Conservation (phyloP, 64 coral and sea anemone genomes). For the Montipora capricornis region DNA sequence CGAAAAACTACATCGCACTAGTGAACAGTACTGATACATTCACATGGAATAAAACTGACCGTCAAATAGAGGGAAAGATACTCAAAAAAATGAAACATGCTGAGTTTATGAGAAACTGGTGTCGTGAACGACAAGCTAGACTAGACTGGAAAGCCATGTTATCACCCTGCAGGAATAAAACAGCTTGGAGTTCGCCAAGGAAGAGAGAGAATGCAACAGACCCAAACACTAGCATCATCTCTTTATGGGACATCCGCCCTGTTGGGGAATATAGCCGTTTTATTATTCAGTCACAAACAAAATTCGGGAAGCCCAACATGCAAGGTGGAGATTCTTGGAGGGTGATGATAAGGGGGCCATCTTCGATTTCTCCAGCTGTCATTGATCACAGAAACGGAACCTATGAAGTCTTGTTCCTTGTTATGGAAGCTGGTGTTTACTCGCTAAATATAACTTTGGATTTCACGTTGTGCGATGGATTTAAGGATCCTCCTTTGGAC, state of each 20-base stretch:
- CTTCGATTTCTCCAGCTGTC: conserved; percentile 47
- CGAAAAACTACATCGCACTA: background rate
- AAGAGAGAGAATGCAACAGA: conserved; percentile 24
- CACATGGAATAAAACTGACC: background rate
- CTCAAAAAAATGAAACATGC: background rate
- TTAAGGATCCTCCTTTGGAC: conserved; percentile 57
- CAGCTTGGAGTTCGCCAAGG: conserved; percentile 14
- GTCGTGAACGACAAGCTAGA: conserved; percentile 35
- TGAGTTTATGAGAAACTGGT: conserved; percentile 46
- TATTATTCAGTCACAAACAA: conserved; percentile 72
- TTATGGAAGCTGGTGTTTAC: conserved; percentile 62
- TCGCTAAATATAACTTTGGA: conserved; percentile 34
- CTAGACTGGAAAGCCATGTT: conserved; percentile 58
- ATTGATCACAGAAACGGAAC: conserved; percentile 72
- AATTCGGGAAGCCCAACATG: background rate
- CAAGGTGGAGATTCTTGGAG: conserved; percentile 71
- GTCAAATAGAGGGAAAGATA: background rate
- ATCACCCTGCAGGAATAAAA: conserved; percentile 15
- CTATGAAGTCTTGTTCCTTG: conserved; percentile 71
- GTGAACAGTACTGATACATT: background rate
- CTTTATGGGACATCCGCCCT: conserved; percentile 56
- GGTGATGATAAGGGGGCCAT: conserved; percentile 35
- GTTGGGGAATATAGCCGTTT: conserved; percentile 63
- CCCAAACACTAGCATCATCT: conserved; percentile 33
- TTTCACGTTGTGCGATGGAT: conserved; percentile 66